phyloP scores from a whole-genome alignment of 2,888 invertebrate genomes.

The Fragum whitleyi region DNA sequence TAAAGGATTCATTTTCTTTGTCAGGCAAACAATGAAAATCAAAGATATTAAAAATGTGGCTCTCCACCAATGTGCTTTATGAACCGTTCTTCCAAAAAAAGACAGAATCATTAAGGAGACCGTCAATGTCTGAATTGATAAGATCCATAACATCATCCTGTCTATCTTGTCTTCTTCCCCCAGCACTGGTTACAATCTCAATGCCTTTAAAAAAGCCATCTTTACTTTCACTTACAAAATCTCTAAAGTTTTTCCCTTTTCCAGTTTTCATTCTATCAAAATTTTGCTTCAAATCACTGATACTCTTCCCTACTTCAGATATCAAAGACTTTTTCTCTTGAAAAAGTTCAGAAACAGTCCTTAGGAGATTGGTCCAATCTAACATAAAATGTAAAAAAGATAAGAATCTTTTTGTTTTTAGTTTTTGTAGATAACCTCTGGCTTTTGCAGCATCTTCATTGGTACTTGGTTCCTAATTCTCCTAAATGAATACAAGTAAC shows the following conservation, averaged over 20 bases:
- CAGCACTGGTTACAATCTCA: neutral
- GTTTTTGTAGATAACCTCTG: conserved; percentile 20
- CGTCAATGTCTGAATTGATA: conserved; percentile 23
- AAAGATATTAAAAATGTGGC: conserved; percentile 35
- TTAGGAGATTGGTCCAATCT: conserved; percentile 14
- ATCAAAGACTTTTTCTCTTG: conserved; percentile 22
- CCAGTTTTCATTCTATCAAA: conserved; percentile 28
- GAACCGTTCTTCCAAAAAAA: conserved; percentile 40
- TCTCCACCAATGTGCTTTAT: conserved; percentile 41
- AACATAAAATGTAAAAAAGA: conserved; percentile 35
- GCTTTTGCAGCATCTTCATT: conserved; percentile 20
- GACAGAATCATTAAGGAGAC: conserved; percentile 18
- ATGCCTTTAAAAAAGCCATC: conserved; percentile 23
- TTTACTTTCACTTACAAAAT: neutral
- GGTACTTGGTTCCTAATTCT: conserved; percentile 16
- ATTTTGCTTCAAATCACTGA: too few species aligned
- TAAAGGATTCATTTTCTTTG: neutral
- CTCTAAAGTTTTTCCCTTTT: conserved; percentile 14
- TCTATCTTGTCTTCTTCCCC: neutral
- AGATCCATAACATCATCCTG: neutral
- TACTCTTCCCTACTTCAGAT: conserved; percentile 6
- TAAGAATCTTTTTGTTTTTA: conserved; percentile 20
- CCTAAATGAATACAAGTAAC: conserved; percentile 16
- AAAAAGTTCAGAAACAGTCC: conserved; percentile 26
- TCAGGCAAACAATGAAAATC: conserved; percentile 32